A percentile compares a stretch with the other conserved stretches of the same genome.
phyloP scores from a whole-genome alignment of 2,113 vertebrate species.

The Eretmochelys imbricata region DNA sequence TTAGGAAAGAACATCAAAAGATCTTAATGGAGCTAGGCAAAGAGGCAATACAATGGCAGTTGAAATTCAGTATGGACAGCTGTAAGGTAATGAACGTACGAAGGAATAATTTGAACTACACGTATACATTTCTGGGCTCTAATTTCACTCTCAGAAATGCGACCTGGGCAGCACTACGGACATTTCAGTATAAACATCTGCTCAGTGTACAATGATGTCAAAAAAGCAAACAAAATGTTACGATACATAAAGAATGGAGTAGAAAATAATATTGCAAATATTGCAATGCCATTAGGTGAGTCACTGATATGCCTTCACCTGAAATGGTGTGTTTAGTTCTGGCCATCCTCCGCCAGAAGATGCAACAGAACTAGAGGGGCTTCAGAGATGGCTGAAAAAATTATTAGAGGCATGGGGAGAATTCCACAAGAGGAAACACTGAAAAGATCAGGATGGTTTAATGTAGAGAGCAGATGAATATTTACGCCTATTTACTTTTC shows the following conservation, averaged over 20 bases:
- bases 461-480: not conserved
- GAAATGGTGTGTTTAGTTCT: not conserved
- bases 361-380: not conserved
- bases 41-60: rapidly evolving
- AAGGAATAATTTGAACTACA: not conserved
- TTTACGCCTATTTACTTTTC: not conserved
- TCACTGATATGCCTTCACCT: not conserved
- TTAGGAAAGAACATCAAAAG: not conserved
- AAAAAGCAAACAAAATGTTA: not conserved
- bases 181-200: not conserved
- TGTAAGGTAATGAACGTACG: not conserved
- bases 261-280: not conserved
- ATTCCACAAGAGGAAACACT: not conserved
- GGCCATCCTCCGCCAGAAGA: not conserved
- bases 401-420: not conserved
- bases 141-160: not conserved
- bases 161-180: not conserved
- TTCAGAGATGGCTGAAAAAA: not conserved
- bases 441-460: not conserved
- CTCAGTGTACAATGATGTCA: rapidly evolving
- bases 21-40: not conserved
- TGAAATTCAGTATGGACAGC: not conserved
- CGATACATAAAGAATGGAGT: not conserved
- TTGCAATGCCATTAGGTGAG: not conserved
- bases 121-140: not conserved